These are phyloP conservation scores for Aleiodes sp. DNA, from an alignment of 1,140 invertebrate species.

Conservation along the genomic window DNA sequence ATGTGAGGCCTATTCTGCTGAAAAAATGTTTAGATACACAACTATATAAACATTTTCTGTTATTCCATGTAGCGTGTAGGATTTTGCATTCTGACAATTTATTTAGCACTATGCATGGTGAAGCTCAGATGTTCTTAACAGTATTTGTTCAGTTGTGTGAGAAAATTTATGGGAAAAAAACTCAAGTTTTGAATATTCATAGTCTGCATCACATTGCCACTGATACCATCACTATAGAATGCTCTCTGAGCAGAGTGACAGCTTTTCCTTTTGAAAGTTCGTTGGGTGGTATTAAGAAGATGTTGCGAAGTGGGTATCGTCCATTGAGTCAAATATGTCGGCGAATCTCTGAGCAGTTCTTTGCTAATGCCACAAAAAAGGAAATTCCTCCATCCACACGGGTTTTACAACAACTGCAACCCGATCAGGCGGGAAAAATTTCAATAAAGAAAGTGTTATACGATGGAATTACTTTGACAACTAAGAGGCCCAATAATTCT, in stretches of 20 bases:
- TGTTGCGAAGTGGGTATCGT: background rate
- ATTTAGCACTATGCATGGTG: background rate
- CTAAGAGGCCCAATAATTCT: background rate
- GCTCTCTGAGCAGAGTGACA: background rate
- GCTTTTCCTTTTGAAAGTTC: background rate
- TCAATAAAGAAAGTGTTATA: background rate
- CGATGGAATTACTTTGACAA: background rate
- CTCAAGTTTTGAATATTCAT: conserved; percentile 26
- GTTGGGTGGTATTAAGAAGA: background rate
- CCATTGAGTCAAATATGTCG: background rate
- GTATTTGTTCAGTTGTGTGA: background rate
- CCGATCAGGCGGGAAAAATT: background rate
- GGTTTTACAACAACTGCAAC: background rate
- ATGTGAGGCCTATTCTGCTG: background rate
- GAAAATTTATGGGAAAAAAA: conserved; percentile 7
- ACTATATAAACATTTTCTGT: conserved; percentile 13
- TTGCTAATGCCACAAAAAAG: background rate
- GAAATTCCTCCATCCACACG: background rate
- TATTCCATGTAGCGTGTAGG: conserved; percentile 19
- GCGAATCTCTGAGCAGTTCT: background rate
- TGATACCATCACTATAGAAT: conserved; percentile 11
- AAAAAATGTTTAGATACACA: background rate
- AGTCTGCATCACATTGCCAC: conserved; percentile 20
- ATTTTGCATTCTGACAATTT: background rate
- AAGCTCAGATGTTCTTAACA: conserved; percentile 20